A percentile compares a stretch with the other conserved stretches of the same genome.
Evolutionary conservation across 2,113 vertebrate species (phyloP).

Genomic region (Labrus mixtus): DNA sequence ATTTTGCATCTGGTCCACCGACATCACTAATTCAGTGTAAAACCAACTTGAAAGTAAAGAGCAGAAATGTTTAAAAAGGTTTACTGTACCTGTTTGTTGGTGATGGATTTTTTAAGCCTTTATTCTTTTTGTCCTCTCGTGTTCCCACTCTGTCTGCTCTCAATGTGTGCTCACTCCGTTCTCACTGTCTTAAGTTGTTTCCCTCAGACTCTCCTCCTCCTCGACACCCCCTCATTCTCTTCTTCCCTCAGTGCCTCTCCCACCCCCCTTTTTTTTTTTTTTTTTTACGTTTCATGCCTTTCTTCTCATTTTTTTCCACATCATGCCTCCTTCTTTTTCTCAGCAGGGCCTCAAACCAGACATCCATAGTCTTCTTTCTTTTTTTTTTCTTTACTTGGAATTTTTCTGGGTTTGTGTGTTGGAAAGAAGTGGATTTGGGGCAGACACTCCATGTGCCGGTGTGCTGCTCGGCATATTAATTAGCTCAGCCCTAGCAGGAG

Average conservation of each 20-base stretch:
- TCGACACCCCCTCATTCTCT: conserved; percentile 63
- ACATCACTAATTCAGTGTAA: background rate
- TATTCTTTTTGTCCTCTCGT: background rate
- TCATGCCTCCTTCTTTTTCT: conserved; percentile 26
- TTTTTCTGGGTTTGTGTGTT: conserved; percentile 44
- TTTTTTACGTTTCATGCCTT: conserved; percentile 27
- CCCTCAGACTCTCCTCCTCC: conserved; percentile 74
- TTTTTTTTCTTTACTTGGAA: conserved; percentile 18
- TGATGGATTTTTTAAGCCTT: conserved; percentile 12
- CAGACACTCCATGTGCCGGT: conserved; percentile 24
- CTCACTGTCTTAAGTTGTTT: conserved; percentile 65
- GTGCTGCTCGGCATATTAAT: conserved; percentile 62
- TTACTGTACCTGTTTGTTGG: conserved; percentile 65
- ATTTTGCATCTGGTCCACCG: background rate
- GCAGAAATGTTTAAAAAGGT: conserved; percentile 6
- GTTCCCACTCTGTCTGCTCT: conserved; percentile 33
- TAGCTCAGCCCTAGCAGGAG: conserved; percentile 39
- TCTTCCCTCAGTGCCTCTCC: conserved; percentile 49
- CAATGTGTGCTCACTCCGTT: conserved; percentile 33
- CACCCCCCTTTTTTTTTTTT: conserved; percentile 17
- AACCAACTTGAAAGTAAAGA: background rate
- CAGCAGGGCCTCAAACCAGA: conserved; percentile 17
- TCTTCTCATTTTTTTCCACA: conserved; percentile 22
- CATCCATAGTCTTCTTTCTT: background rate
- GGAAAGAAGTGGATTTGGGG: background rate